Percentiles rank a stretch among this genome's conserved stretches.
These are phyloP conservation scores for Andrena flavipes DNA, from an alignment of 2,888 invertebrate species.

Conservation along the genomic window DNA sequence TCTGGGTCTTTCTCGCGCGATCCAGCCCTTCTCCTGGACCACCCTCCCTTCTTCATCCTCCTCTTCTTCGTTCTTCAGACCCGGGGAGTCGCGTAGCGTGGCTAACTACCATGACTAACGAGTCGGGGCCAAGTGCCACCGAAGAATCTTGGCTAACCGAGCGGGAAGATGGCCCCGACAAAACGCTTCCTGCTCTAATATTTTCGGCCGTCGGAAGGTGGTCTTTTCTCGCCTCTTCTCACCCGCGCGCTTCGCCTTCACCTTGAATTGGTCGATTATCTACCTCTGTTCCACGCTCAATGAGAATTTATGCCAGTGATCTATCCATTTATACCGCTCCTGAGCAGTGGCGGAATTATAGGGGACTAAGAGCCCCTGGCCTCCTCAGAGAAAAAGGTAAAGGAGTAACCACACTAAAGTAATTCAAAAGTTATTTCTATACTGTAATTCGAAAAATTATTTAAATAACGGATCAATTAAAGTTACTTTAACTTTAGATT, in stretches of 20 bases:
- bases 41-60: constrained; percentile 41
- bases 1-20: not conserved
- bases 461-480: no score
- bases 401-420: no score
- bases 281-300: not conserved
- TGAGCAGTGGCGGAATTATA: no score
- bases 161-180: constrained; percentile 58
- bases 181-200: constrained; percentile 65
- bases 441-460: no score
- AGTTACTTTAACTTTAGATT: no score
- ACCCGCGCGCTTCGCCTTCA: not conserved
- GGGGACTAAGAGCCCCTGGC: no score
- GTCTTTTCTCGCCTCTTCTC: constrained; percentile 9
- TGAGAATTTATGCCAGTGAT: no score
- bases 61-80: constrained; percentile 64
- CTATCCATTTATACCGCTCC: no score
- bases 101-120: constrained; percentile 83
- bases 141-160: constrained; percentile 76
- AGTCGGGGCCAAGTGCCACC: constrained; percentile 79
- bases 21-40: constrained; percentile 26
- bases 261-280: constrained; percentile 22
- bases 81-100: constrained; percentile 74
- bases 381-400: no score
- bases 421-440: no score
- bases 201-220: constrained; percentile 50